Conservation (phyloP, 2,113 vertebrate species). For the Rhizomys pruinosus region DNA sequence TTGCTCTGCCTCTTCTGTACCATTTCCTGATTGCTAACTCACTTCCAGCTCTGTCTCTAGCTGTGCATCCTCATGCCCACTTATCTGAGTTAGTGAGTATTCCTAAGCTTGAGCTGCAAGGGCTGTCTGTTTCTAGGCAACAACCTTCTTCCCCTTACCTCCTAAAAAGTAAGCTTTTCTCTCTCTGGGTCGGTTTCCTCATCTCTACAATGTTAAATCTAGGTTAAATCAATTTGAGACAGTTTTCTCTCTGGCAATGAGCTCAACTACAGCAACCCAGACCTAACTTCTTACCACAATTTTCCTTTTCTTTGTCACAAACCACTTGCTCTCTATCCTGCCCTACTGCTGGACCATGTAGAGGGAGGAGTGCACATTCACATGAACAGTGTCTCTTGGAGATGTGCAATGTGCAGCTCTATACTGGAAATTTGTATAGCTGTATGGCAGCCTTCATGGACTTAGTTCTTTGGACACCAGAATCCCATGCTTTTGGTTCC, state of each 20-base stretch:
- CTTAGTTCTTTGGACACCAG: not conserved
- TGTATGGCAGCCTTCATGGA: not conserved
- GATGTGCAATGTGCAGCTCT: not conserved
- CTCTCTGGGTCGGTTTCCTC: not conserved
- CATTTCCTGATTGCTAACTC: not conserved
- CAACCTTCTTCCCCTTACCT: not conserved
- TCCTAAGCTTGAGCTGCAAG: not conserved
- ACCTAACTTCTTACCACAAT: not conserved
- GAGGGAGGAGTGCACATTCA: not conserved
- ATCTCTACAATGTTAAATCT: not conserved
- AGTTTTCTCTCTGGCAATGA: not conserved
- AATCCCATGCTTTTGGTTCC: not conserved
- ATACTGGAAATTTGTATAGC: rapidly evolving
- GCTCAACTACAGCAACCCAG: not conserved
- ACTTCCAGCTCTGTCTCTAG: not conserved
- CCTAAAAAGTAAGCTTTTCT: not conserved
- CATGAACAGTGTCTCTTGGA: not conserved
- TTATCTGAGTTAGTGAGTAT: not conserved
- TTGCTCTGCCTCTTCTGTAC: not conserved
- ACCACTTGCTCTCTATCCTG: not conserved
- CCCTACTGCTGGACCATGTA: not conserved
- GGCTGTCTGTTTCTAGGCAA: not conserved
- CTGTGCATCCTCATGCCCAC: rapidly evolving
- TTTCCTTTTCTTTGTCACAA: not conserved
- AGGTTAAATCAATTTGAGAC: not conserved